phyloP scores from a whole-genome alignment of 2,797 vertebrate species.

The Echeneis naucrates region DNA sequence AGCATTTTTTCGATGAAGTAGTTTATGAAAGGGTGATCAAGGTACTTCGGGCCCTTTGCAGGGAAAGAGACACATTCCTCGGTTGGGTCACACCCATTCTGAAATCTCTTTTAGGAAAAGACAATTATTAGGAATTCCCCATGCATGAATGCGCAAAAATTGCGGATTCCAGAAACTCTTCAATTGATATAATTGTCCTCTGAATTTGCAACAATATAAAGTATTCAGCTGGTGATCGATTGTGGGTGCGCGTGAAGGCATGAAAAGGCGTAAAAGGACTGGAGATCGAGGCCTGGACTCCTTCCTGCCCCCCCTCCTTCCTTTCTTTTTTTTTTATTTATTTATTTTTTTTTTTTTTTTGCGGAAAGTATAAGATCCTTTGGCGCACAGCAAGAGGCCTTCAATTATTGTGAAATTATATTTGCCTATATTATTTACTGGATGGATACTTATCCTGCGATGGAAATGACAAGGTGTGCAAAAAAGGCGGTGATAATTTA shows the following conservation, averaged over 20 bases:
- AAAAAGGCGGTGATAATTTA: not conserved
- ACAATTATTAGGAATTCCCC: constrained; percentile 68
- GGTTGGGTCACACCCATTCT: constrained; percentile 73
- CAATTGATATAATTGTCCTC: constrained; percentile 28
- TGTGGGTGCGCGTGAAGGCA: not conserved
- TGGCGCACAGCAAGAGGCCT: constrained; percentile 43
- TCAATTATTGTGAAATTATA: too few relatives aligned
- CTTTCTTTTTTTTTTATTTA: too few relatives aligned
- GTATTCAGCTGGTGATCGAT: not conserved
- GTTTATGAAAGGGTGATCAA: constrained; percentile 19
- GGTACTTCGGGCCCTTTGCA: constrained; percentile 56
- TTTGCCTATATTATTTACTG: not conserved
- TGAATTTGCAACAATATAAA: not conserved
- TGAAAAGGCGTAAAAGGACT: too few relatives aligned
- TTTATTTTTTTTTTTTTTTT: too few relatives aligned
- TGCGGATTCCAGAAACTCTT: constrained; percentile 63
- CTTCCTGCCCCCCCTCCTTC: too few relatives aligned
- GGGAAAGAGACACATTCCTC: constrained; percentile 54
- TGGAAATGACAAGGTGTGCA: constrained; percentile 7
- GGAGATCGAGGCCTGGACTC: constrained; percentile 21
- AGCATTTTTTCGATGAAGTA: not conserved
- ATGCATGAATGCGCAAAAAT: constrained; percentile 52
- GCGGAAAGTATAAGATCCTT: not conserved
- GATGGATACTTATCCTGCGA: constrained; percentile 13
- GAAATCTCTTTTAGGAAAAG: constrained; percentile 20